phyloP scores from a whole-genome alignment of 2,113 vertebrate species.

The Actenoides lindsayi region DNA sequence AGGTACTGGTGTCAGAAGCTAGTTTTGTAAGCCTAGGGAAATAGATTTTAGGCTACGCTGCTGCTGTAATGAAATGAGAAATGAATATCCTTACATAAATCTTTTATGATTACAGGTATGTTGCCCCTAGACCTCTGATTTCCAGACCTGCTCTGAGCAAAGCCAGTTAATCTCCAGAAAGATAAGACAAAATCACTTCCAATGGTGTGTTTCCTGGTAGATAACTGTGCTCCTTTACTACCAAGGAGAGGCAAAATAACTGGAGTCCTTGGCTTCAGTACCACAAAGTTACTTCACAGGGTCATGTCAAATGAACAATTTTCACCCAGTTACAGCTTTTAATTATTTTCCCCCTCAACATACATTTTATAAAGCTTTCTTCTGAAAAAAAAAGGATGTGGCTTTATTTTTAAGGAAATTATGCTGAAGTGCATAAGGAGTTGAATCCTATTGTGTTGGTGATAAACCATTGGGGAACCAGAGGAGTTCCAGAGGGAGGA shows the following conservation, averaged over 20 bases:
- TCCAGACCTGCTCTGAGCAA: slow-evolving; percentile 58
- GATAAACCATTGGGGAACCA: neutral
- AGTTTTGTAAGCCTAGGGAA: slow-evolving; percentile 64
- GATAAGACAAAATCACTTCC: slow-evolving; percentile 48
- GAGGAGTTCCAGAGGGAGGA: neutral
- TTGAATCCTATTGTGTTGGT: neutral
- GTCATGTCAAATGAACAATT: neutral
- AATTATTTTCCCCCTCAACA: neutral
- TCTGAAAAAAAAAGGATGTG: neutral
- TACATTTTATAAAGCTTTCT: neutral
- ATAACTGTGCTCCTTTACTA: neutral
- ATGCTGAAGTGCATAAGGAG: neutral
- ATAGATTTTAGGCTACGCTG: slow-evolving; percentile 47
- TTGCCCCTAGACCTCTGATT: slow-evolving; percentile 43
- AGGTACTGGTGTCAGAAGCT: slow-evolving; percentile 25
- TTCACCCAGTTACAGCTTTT: neutral
- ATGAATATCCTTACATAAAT: slow-evolving; percentile 72
- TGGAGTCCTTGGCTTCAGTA: neutral
- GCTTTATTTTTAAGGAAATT: neutral
- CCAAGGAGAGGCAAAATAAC: neutral
- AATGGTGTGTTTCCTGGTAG: neutral
- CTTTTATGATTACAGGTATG: slow-evolving; percentile 57
- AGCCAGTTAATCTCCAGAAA: slow-evolving; percentile 54
- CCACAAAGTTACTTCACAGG: neutral
- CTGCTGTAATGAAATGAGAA: slow-evolving; percentile 65